phyloP scores from a whole-genome alignment of 1,140 invertebrate species.

The Paracyclopina nana region DNA sequence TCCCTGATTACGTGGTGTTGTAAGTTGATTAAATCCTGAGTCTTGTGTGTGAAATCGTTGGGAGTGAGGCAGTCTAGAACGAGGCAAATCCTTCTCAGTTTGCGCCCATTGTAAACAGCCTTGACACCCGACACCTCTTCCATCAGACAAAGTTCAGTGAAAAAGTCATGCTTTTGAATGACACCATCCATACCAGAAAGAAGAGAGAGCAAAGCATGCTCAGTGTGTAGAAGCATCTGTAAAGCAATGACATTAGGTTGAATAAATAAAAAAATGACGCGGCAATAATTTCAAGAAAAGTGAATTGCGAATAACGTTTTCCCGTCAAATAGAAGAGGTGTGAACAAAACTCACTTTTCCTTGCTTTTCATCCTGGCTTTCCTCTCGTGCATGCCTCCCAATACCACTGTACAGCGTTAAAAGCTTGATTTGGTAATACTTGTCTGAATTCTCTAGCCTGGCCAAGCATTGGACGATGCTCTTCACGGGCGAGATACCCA shows the following conservation, averaged over 20 bases:
- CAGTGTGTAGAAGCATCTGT: slow-evolving; percentile 57
- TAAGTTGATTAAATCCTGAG: slow-evolving; percentile 46
- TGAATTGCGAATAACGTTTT: no score
- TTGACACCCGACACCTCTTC: slow-evolving; percentile 1
- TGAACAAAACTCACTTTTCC: no score
- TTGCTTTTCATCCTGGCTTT: slow-evolving; percentile 53
- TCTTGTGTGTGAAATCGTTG: slow-evolving; percentile 48
- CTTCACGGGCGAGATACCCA: slow-evolving; percentile 51
- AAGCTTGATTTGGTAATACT: not conserved
- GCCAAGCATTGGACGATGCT: slow-evolving; percentile 59
- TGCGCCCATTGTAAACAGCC: no score
- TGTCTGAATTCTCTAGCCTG: slow-evolving; percentile 43
- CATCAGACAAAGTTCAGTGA: slow-evolving; percentile 37
- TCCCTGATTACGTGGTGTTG: slow-evolving; percentile 63
- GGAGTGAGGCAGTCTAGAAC: slow-evolving; percentile 52
- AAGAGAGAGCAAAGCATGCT: slow-evolving; percentile 50
- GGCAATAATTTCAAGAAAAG: no score
- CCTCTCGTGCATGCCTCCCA: slow-evolving; percentile 34
- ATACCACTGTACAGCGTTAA: slow-evolving; percentile 31
- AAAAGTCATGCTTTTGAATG: slow-evolving; percentile 55
- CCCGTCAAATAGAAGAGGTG: no score
- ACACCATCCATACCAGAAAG: slow-evolving; percentile 49
- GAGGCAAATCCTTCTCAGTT: slow-evolving; percentile 43
- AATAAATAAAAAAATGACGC: no score
- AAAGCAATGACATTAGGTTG: no score